A percentile compares a stretch with the other conserved stretches of the same genome.
Evolutionary conservation across 1,140 invertebrate genomes (phyloP).

Genomic region (Daktulosphaira vitifoliae): DNA sequence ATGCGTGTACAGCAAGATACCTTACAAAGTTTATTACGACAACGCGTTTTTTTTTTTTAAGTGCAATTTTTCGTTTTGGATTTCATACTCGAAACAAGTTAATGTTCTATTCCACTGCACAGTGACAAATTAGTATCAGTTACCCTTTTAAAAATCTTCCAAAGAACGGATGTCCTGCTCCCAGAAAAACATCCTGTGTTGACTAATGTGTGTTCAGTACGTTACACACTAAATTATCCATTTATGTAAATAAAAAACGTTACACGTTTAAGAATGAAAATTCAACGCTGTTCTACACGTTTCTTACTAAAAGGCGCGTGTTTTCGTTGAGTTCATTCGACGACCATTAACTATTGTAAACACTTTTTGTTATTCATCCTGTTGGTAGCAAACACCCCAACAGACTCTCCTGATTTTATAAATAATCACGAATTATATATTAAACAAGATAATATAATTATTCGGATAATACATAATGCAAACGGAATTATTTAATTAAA

Average conservation of each 20-base stretch:
- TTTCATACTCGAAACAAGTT: neutral
- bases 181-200: constrained; percentile 17
- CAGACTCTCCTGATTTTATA: too few relatives aligned
- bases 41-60: neutral
- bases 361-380: neutral
- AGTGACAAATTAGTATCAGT: too few relatives aligned
- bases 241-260: constrained; percentile 24
- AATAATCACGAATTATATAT: too few relatives aligned
- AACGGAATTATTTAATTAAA: too few relatives aligned
- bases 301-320: neutral
- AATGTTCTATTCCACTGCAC: neutral
- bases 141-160: neutral
- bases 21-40: too few relatives aligned
- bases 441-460: too few relatives aligned
- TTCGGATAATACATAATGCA: too few relatives aligned
- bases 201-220: neutral
- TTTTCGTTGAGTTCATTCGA: constrained; percentile 1
- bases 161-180: constrained; percentile 28
- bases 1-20: too few relatives aligned
- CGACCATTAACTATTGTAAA: too few relatives aligned
- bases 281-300: neutral
- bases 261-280: constrained; percentile 2
- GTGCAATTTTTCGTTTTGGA: neutral
- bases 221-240: constrained; percentile 1
- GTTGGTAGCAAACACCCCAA: too few relatives aligned